Evolutionary conservation across 2,888 invertebrate genomes (phyloP).

Genomic region (Acheta domesticus): DNA sequence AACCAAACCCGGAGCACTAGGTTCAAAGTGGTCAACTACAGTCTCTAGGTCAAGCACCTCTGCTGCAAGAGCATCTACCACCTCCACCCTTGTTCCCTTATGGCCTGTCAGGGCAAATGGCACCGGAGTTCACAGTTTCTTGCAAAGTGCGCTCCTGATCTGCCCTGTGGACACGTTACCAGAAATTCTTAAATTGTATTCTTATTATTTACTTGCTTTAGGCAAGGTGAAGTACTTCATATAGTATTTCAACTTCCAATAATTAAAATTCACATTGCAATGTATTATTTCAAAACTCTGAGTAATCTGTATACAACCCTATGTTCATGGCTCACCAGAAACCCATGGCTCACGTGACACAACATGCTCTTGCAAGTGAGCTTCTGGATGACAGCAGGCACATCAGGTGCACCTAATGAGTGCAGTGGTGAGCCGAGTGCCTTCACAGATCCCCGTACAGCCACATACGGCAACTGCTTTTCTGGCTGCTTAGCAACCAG

Average conservation of each 20-base stretch:
- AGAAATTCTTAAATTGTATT: too few relatives aligned
- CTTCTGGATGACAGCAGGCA: constrained; percentile 76
- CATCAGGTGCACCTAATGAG: constrained; percentile 67
- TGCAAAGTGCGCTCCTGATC: constrained; percentile 76
- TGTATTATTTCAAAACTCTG: too few relatives aligned
- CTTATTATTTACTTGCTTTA: too few relatives aligned
- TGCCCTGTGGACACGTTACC: constrained; percentile 49
- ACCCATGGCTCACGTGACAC: constrained; percentile 77
- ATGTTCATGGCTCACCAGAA: constrained; percentile 58
- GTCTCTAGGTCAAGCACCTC: constrained; percentile 75
- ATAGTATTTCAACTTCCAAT: too few relatives aligned
- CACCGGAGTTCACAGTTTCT: constrained; percentile 72
- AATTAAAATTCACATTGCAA: too few relatives aligned
- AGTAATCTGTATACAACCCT: too few relatives aligned
- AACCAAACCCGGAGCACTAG: constrained; percentile 68
- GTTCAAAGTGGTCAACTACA: constrained; percentile 78
- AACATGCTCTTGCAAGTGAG: constrained; percentile 76
- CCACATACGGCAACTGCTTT: constrained; percentile 68
- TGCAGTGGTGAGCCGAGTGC: constrained; percentile 71
- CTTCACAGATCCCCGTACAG: constrained; percentile 70
- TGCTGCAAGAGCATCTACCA: constrained; percentile 71
- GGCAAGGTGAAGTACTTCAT: too few relatives aligned
- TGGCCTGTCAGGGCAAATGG: constrained; percentile 67
- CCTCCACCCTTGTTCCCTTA: constrained; percentile 63
- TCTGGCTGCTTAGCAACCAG: constrained; percentile 61